These are phyloP conservation scores for Eupithecia vulgata DNA, from an alignment of 2,888 invertebrate genomes.

Conservation along the genomic window DNA sequence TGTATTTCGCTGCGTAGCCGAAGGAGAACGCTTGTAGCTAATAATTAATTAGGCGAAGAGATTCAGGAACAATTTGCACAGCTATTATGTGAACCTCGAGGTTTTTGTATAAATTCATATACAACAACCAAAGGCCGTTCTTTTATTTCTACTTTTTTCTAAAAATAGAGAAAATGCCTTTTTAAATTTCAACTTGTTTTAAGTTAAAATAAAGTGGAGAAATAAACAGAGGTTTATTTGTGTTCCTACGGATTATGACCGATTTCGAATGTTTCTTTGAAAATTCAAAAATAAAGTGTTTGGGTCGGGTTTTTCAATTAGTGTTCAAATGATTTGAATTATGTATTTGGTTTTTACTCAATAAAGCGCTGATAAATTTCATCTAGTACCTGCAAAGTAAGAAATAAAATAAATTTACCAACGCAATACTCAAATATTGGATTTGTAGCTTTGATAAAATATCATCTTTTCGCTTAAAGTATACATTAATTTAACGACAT, in stretches of 20 bases:
- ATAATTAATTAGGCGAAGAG: constrained; percentile 53
- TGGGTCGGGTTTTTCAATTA: constrained; percentile 7
- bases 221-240: neutral
- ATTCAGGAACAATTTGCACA: constrained; percentile 50
- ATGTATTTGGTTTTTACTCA: constrained; percentile 9
- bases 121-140: constrained; percentile 12
- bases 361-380: neutral
- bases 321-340: constrained; percentile 20
- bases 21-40: constrained; percentile 45
- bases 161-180: neutral
- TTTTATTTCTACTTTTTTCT: neutral
- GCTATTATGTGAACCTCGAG: constrained; percentile 47
- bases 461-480: neutral
- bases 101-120: constrained; percentile 46
- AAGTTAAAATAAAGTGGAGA: neutral
- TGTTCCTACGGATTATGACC: neutral
- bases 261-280: neutral
- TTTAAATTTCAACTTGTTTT: neutral
- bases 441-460: neutral
- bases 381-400: neutral
- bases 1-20: constrained; percentile 40
- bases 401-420: neutral
- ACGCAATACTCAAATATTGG: neutral
- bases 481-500: no score
- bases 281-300: constrained; percentile 7